These are phyloP conservation scores for Pherbina coryleti DNA, from an alignment of 2,888 invertebrate species.

Conservation along the genomic window DNA sequence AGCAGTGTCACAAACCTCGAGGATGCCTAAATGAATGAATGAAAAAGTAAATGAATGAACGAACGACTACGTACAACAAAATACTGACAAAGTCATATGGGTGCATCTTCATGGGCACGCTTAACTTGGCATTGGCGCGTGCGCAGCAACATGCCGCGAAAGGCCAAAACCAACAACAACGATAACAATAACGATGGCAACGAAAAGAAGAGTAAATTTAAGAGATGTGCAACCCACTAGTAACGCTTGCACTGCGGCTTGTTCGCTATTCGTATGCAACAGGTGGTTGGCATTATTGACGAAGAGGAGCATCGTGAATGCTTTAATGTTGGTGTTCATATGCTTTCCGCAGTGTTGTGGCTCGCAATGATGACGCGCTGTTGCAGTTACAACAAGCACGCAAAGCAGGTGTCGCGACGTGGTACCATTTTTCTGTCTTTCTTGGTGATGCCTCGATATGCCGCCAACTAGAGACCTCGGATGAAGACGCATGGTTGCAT, in stretches of 20 bases:
- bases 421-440: neutral
- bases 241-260: neutral
- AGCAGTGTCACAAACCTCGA: neutral
- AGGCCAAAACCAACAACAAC: neutral
- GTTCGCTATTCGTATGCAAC: neutral
- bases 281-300: neutral
- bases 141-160: neutral
- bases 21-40: neutral
- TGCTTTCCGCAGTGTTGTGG: too few species aligned
- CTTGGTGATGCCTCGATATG: neutral
- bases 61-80: neutral
- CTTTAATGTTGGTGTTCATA: too few species aligned
- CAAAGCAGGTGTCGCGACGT: neutral
- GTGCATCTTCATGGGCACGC: neutral
- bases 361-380: too few species aligned
- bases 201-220: neutral
- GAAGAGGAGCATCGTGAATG: neutral
- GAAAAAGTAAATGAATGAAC: neutral
- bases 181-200: neutral
- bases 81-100: neutral
- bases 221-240: neutral
- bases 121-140: neutral
- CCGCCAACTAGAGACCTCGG: neutral
- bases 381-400: too few species aligned
- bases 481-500: neutral